Percentiles rank a stretch among this genome's conserved stretches.
phyloP scores from a whole-genome alignment of 1,140 invertebrate species.

The Zeugodacus cucurbitae region DNA sequence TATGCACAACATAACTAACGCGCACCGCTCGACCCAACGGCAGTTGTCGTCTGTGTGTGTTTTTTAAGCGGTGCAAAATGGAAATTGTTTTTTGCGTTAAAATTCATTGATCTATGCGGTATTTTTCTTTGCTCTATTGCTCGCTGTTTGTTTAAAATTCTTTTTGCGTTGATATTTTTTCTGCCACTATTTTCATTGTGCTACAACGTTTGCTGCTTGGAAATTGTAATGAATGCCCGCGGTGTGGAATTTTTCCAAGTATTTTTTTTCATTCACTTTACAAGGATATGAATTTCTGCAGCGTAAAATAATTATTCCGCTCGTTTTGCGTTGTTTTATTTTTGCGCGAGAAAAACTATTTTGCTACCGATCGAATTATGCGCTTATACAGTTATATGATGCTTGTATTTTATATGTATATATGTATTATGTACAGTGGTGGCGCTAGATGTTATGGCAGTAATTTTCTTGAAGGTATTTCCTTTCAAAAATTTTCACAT shows the following conservation, averaged over 20 bases:
- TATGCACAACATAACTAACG: neutral
- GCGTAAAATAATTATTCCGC: constrained; percentile 21
- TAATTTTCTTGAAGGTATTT: neutral
- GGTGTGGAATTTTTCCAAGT: neutral
- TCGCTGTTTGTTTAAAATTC: neutral
- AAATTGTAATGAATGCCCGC: constrained; percentile 20
- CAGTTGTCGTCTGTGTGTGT: neutral
- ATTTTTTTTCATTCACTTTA: neutral
- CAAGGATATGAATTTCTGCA: constrained; percentile 25
- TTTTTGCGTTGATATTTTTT: neutral
- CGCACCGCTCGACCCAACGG: neutral
- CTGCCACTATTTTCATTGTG: neutral
- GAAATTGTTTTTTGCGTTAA: constrained; percentile 11
- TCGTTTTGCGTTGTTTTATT: neutral
- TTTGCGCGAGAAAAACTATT: neutral
- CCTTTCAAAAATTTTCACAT: too few species aligned
- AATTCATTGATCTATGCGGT: neutral
- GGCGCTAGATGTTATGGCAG: neutral
- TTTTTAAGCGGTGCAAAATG: neutral
- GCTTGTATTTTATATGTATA: neutral
- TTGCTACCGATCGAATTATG: constrained; percentile 25
- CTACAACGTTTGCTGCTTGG: neutral
- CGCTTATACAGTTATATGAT: neutral
- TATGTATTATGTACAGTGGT: neutral
- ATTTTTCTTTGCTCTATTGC: neutral